A percentile compares a stretch with the other conserved stretches of the same genome.
Conservation (phyloP, 1,140 invertebrate species). For the Sarcophaga peregrina region DNA sequence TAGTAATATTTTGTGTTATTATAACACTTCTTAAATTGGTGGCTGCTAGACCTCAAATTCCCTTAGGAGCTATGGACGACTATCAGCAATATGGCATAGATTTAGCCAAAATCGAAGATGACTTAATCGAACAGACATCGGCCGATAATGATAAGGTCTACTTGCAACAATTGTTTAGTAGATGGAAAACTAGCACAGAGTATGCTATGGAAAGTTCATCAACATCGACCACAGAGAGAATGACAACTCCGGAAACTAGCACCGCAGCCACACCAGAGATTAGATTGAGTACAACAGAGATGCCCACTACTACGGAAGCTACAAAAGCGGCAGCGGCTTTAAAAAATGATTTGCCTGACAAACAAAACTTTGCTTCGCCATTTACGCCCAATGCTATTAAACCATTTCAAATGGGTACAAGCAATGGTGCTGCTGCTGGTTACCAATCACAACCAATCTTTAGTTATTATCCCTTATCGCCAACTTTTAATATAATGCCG, state of each 20-base stretch:
- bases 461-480: neutral
- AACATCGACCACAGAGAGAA: neutral
- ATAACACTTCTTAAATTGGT: neutral
- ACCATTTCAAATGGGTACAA: no score
- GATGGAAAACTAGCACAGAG: neutral
- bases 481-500: neutral
- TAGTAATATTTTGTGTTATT: slow-evolving; percentile 3
- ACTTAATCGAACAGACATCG: neutral
- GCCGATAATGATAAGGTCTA: neutral
- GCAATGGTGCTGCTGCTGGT: neutral
- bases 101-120: neutral
- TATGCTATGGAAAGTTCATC: neutral
- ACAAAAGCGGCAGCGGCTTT: neutral
- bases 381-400: neutral
- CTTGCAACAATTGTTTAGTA: neutral
- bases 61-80: neutral
- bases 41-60: neutral
- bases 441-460: neutral
- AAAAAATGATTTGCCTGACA: neutral
- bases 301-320: neutral
- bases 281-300: neutral
- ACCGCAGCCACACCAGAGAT: neutral
- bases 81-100: neutral
- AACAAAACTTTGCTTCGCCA: neutral
- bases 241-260: neutral